These are phyloP conservation scores for Arbacia lixula DNA, from an alignment of 53 echinoderm and acorn worm species.

Conservation along the genomic window DNA sequence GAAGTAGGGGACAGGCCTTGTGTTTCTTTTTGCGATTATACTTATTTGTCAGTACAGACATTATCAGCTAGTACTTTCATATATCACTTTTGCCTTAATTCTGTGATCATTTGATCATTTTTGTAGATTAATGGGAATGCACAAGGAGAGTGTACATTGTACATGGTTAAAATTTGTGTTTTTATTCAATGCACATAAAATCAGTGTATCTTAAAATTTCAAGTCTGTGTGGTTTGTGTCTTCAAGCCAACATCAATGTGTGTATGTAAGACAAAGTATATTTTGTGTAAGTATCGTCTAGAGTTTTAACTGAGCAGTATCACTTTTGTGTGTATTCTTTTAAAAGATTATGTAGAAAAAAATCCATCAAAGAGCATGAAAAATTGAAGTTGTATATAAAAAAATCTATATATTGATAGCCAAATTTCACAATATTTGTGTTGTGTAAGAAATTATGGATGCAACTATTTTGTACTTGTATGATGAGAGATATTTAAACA, in stretches of 20 bases:
- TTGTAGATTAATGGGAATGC: too few relatives aligned
- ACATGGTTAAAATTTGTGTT: too few relatives aligned
- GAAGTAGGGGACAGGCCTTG: too few relatives aligned
- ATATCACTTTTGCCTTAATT: too few relatives aligned
- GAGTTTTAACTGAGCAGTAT: background rate
- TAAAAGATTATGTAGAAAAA: background rate
- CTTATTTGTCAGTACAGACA: too few relatives aligned
- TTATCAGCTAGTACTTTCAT: too few relatives aligned
- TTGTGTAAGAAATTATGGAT: conserved; percentile 29
- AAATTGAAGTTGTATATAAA: conserved; percentile 36
- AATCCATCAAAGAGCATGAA: background rate
- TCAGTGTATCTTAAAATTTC: background rate
- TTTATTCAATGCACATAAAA: too few relatives aligned
- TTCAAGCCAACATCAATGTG: background rate
- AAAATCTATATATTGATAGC: conserved; percentile 50
- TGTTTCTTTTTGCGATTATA: too few relatives aligned
- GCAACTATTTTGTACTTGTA: conserved; percentile 59
- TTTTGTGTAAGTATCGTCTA: background rate
- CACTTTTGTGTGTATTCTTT: background rate
- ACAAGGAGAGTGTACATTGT: too few relatives aligned
- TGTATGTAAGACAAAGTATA: background rate
- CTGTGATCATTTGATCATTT: too few relatives aligned
- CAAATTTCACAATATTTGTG: conserved; percentile 20
- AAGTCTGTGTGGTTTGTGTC: background rate
- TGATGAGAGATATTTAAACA: conserved; percentile 43